A percentile compares a stretch with the other conserved stretches of the same genome.
Evolutionary conservation across 2,113 vertebrate genomes (phyloP).

Genomic region (Sorex araneus): DNA sequence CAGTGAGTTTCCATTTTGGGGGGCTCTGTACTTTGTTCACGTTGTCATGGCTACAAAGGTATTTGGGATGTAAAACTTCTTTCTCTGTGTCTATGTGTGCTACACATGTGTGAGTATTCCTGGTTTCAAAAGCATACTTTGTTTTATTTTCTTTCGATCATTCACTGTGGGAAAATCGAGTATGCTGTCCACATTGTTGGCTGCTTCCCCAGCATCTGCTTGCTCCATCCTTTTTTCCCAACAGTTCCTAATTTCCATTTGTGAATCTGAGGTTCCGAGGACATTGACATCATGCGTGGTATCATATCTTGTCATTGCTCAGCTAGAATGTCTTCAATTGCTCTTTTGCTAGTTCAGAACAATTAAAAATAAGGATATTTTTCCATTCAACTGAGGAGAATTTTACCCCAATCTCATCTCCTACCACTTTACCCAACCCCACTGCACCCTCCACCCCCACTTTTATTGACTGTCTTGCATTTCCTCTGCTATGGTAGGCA

Average conservation of each 20-base stretch:
- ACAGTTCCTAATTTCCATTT: constrained; percentile 36
- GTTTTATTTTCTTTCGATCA: constrained; percentile 67
- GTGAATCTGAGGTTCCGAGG: constrained; percentile 13
- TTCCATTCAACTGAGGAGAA: background rate
- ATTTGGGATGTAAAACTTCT: constrained; percentile 52
- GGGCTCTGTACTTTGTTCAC: constrained; percentile 59
- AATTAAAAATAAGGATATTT: background rate
- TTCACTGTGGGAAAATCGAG: constrained; percentile 61
- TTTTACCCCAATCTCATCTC: background rate
- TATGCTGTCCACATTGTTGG: constrained; percentile 68
- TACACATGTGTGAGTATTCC: constrained; percentile 59
- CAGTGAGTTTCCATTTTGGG: constrained; percentile 14
- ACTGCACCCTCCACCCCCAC: rapidly evolving
- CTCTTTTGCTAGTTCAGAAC: background rate
- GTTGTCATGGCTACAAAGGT: constrained; percentile 59
- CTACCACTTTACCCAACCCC: background rate
- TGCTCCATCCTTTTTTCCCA: background rate
- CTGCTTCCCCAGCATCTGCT: constrained; percentile 65
- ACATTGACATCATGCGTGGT: background rate
- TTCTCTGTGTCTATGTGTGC: background rate
- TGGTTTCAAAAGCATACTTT: constrained; percentile 71
- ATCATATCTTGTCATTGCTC: background rate
- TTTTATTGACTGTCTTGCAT: background rate
- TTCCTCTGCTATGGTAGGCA: background rate
- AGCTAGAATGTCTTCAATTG: background rate